phyloP scores from a whole-genome alignment of 2,888 invertebrate genomes.

The Trissoscelio sp. region DNA sequence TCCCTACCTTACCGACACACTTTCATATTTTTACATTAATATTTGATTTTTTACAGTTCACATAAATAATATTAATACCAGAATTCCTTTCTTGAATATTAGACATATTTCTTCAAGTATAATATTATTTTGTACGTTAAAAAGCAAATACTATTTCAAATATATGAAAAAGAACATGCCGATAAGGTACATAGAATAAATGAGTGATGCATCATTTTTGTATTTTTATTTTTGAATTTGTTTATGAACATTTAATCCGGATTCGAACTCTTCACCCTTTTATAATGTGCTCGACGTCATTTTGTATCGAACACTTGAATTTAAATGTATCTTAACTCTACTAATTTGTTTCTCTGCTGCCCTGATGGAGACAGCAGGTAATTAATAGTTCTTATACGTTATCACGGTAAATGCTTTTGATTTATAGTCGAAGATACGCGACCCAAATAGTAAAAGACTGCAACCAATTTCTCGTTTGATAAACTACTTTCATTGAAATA shows the following conservation, averaged over 20 bases:
- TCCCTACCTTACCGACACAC: too few species aligned
- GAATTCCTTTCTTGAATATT: too few species aligned
- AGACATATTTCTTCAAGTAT: too few species aligned
- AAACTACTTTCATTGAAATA: background rate
- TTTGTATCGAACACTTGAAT: slow-evolving; percentile 60
- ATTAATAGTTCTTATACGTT: slow-evolving; percentile 76
- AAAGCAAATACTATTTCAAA: too few species aligned
- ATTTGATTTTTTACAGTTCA: too few species aligned
- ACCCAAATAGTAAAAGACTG: slow-evolving; percentile 11
- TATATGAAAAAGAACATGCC: too few species aligned
- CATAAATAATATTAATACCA: too few species aligned
- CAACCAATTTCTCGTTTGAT: slow-evolving; percentile 6
- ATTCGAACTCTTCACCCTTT: slow-evolving; percentile 39
- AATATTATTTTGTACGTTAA: too few species aligned
- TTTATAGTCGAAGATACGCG: slow-evolving; percentile 38
- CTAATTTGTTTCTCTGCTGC: slow-evolving; percentile 82
- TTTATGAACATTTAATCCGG: slow-evolving; percentile 31
- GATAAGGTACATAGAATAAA: too few species aligned
- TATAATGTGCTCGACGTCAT: slow-evolving; percentile 58
- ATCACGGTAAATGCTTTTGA: slow-evolving; percentile 63
- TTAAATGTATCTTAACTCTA: slow-evolving; percentile 75
- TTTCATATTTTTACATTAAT: too few species aligned
- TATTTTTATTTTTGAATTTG: too few species aligned
- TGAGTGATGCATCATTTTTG: too few species aligned
- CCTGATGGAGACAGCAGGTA: slow-evolving; percentile 83